Evolutionary conservation across 2,797 vertebrate species (phyloP), one percentile per base, ranked within the genome.

Genomic region (Dallia pectoralis): DNA sequence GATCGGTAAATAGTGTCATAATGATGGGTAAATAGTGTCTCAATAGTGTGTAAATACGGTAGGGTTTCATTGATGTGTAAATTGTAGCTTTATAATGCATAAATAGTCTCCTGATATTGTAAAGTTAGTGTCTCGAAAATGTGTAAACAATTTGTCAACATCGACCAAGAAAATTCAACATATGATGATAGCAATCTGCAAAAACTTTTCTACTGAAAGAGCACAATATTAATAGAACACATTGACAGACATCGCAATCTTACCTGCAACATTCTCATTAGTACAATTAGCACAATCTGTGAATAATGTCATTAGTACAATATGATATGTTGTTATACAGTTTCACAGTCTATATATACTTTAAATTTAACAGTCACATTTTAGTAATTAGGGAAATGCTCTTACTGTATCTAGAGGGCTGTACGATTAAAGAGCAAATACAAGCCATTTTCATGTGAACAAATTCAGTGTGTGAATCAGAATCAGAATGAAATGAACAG

Each of bases 231-330:
- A 56, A 44, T 19, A 16, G 5, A 59, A 19, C 5, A 33, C 6
- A 63, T 18, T 63, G 4, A 63, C 18, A 19, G 1, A 22, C 29
- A 67, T n/a, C 8, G 22, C 30, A 16, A 18, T 53, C 64, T 75
- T 79, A 74, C 67, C 53, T 74, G 63, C 15, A 62, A 27, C 70
- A 53, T n/a, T n/a, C n/a, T n/a, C n/a, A n/a, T n/a, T n/a, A 59
- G 61, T 44, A n/a, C 47, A 65, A 22, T 32, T 48, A 64, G 12
- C n/a, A 66, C 14, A 63, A n/a, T n/a, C n/a, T n/a, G 29, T 63
- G 8, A 63, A 63, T 63, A 32, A 30, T 30, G 16, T 15, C 19
- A 29, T 32, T 63, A 32, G 29, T 30, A 63, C 61, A 29, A 22
- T 12, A n/a, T 56, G 9, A 56, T 22, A 18, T 56, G 11, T 56